Evolutionary conservation across 2,113 vertebrate species (phyloP), one percentile per base, ranked within the genome.

Genomic region (Hemiprocne comata): DNA sequence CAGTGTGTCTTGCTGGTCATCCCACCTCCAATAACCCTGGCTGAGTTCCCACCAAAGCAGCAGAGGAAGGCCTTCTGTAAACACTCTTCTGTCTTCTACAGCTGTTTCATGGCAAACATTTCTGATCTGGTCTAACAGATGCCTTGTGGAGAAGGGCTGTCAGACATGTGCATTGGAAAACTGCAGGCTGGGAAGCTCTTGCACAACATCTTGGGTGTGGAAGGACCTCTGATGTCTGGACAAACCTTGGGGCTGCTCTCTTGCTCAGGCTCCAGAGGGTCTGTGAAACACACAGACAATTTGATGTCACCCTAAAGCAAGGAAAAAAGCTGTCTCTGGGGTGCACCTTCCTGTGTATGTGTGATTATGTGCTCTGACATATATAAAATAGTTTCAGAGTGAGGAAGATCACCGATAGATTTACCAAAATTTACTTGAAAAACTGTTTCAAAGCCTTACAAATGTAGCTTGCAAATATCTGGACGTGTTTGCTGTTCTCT

Each of bases 381-480:
- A 15, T 0, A 36, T 3, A 7, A 44, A 89, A 34, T 17, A 7
- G 15, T 13, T 48, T 62, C 42, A 44, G 36, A 82, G 9, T 25
- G 55, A 61, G 71, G 54, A 71, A 85, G 42, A 80, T 70, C 74
- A 53, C 24, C 9, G 14, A 17, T 28, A 60, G 40, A 16, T 90
- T 77, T 55, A 79, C 64, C 46, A 61, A 62, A 72, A 58, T 42
- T 70, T 46, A 17, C 91, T 77, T 34, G 48, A 42, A 77, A 61
- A 77, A 23, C 55, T 93, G 67, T 91, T 94, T 66, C n/a, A 51
- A 78, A 91, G 87, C 87, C 51, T 58, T 93, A 21, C 6, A 9
- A 74, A 26, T 14, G 79, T 60, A 74, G 90, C 87, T 90, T 94
- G 82, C 70, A 92, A 94, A 81, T 77, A 92, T 54, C 73, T 95